A percentile compares a stretch with the other conserved stretches of the same genome.
Conservation (phyloP, 1,140 invertebrate species). For the Colletes gigas region DNA sequence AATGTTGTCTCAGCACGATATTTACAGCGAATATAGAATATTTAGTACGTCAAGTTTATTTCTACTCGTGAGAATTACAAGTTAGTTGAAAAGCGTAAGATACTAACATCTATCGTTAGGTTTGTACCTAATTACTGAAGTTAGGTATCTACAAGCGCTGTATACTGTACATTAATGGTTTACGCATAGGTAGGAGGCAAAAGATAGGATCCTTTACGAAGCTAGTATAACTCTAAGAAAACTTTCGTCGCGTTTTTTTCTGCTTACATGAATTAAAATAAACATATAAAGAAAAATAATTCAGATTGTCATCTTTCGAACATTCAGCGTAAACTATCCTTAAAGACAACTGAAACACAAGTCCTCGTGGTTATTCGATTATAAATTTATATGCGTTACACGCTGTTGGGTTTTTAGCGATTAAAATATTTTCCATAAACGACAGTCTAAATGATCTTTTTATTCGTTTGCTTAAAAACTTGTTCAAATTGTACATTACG, state of each 20-base stretch:
- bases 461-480: not conserved
- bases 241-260: too few relatives aligned
- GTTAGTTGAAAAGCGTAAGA: not conserved
- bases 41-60: not conserved
- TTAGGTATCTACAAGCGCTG: not conserved
- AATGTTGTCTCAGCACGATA: not conserved
- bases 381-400: too few relatives aligned
- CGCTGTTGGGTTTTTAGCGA: too few relatives aligned
- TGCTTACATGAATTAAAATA: not conserved
- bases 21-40: not conserved
- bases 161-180: not conserved
- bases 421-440: not conserved
- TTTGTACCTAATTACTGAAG: not conserved
- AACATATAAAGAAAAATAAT: not conserved
- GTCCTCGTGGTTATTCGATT: too few relatives aligned
- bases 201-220: not conserved
- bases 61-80: not conserved
- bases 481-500: not conserved
- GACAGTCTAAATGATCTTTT: not conserved
- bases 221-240: not conserved
- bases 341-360: not conserved
- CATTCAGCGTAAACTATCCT: not conserved
- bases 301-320: not conserved
- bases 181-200: not conserved
- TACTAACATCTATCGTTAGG: not conserved